Percentiles rank a stretch among this genome's conserved stretches.
These are phyloP conservation scores for Venustaconcha ellipsiformis DNA, from an alignment of 1,140 invertebrate species.

Conservation along the genomic window DNA sequence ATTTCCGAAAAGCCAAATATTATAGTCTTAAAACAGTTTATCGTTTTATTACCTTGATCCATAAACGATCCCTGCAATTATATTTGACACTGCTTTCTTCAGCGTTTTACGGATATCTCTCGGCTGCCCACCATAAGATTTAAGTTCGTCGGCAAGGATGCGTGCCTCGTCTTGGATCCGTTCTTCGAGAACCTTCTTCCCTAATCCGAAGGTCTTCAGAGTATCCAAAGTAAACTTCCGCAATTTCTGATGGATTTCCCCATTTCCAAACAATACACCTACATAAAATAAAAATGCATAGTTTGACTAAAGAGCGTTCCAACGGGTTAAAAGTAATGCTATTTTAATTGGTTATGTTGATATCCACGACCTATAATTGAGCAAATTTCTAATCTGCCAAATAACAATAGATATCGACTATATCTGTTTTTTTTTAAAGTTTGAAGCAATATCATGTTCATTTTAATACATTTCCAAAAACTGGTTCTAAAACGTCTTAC, in stretches of 20 bases:
- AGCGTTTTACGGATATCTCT: background rate
- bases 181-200: slow-evolving; percentile 79
- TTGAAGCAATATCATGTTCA: no score
- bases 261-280: slow-evolving; percentile 23
- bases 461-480: no score
- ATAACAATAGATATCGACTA: no score
- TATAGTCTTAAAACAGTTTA: background rate
- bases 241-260: slow-evolving; percentile 81
- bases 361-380: no score
- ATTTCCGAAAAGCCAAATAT: no score
- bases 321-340: no score
- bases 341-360: no score
- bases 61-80: slow-evolving; percentile 88
- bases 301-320: no score
- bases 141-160: slow-evolving; percentile 15
- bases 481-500: no score
- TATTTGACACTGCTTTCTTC: slow-evolving; percentile 72
- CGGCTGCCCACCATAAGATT: slow-evolving; percentile 9
- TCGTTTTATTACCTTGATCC: slow-evolving; percentile 69
- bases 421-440: no score
- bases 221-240: slow-evolving; percentile 79
- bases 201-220: slow-evolving; percentile 80
- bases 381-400: no score
- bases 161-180: slow-evolving; percentile 76
- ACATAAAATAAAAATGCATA: background rate